Evolutionary conservation across 2,888 invertebrate species (phyloP).

Genomic region (Xylota sylvarum): DNA sequence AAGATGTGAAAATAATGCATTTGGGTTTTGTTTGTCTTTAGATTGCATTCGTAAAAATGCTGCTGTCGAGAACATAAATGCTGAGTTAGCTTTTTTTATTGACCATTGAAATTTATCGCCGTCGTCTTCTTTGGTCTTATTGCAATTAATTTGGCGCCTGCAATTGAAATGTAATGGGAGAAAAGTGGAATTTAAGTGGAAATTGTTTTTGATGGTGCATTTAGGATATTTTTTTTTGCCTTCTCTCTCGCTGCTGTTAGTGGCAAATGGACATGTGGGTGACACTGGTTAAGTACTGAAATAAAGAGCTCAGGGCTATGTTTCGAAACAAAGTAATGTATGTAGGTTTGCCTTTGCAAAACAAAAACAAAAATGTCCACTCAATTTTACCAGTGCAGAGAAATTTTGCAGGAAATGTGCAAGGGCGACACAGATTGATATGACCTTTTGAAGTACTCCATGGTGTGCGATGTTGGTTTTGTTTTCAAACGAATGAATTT

Average conservation of each 20-base stretch:
- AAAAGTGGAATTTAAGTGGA: slow-evolving; percentile 39
- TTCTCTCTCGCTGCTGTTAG: not conserved
- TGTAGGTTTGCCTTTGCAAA: not conserved
- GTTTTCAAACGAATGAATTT: slow-evolving; percentile 16
- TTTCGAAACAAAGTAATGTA: slow-evolving; percentile 14
- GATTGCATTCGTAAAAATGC: slow-evolving; percentile 54
- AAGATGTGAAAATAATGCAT: slow-evolving; percentile 62
- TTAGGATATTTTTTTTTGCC: not conserved
- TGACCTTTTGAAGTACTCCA: slow-evolving; percentile 27
- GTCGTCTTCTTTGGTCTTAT: slow-evolving; percentile 40
- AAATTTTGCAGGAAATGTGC: slow-evolving; percentile 33
- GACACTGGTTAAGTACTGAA: slow-evolving; percentile 59
- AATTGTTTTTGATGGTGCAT: slow-evolving; percentile 61
- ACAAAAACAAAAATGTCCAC: slow-evolving; percentile 3
- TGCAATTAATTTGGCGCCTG: slow-evolving; percentile 75
- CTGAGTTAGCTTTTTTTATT: slow-evolving; percentile 71
- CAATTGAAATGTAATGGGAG: slow-evolving; percentile 70
- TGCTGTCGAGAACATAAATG: slow-evolving; percentile 65
- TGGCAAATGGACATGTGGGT: slow-evolving; percentile 49
- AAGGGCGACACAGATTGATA: slow-evolving; percentile 59
- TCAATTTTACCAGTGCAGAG: slow-evolving; percentile 27
- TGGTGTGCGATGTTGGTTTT: slow-evolving; percentile 19
- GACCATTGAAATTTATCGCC: slow-evolving; percentile 71
- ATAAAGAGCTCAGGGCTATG: slow-evolving; percentile 21
- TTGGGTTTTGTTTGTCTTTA: slow-evolving; percentile 27